These are phyloP conservation scores for Pterois miles DNA, from an alignment of 2,797 vertebrate genomes.

Conservation along the genomic window DNA sequence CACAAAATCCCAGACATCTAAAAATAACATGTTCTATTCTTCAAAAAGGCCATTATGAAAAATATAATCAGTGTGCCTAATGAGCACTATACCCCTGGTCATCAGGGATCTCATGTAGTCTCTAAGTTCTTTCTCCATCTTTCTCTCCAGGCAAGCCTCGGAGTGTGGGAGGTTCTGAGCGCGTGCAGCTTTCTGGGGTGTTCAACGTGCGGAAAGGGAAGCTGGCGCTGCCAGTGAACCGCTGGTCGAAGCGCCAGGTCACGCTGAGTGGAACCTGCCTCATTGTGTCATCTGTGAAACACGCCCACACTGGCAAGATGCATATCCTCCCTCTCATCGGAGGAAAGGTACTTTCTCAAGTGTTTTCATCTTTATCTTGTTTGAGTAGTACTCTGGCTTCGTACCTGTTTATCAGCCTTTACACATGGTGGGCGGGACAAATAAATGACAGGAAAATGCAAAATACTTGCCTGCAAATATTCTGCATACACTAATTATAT, in stretches of 20 bases:
- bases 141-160: slow-evolving; percentile 89
- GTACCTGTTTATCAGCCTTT: not conserved
- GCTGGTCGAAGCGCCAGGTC: slow-evolving; percentile 95
- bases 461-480: no score
- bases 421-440: not conserved
- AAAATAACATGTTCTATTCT: slow-evolving; percentile 40
- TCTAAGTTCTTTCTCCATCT: not conserved
- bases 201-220: slow-evolving; percentile 98
- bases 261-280: slow-evolving; percentile 97
- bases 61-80: not conserved
- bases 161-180: slow-evolving; percentile 88
- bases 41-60: slow-evolving; percentile 7
- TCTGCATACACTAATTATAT: no score
- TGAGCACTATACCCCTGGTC: not conserved
- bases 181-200: slow-evolving; percentile 95
- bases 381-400: not conserved
- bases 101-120: not conserved
- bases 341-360: slow-evolving; percentile 88
- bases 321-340: slow-evolving; percentile 97
- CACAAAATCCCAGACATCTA: slow-evolving; percentile 50
- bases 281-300: slow-evolving; percentile 96
- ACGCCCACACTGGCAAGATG: slow-evolving; percentile 96
- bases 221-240: slow-evolving; percentile 96
- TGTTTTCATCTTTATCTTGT: not conserved
- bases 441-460: no score